Evolutionary conservation across 2,113 vertebrate species (phyloP).

Genomic region (Otus sunia): DNA sequence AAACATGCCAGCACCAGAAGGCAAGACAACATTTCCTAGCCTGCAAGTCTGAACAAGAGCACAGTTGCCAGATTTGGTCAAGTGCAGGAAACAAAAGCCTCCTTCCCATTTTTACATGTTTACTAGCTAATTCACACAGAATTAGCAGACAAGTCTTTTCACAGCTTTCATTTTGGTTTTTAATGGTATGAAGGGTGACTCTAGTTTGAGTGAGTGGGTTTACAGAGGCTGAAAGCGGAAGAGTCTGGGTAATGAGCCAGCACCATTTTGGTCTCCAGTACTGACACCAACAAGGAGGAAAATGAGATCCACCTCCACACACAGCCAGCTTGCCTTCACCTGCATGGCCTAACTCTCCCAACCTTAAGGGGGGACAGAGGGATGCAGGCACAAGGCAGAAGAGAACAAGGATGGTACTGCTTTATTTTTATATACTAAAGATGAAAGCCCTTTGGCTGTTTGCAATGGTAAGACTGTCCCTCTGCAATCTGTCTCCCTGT

Average conservation of each 20-base stretch:
- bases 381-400: not conserved
- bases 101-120: conserved; percentile 21
- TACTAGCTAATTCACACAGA: conserved; percentile 1
- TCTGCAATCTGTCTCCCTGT: not conserved
- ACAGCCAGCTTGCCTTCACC: not conserved
- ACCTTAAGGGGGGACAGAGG: not conserved
- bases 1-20: conserved; percentile 73
- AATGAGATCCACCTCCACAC: not conserved
- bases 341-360: not conserved
- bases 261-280: not conserved
- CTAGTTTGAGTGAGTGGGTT: not conserved
- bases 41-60: conserved; percentile 23
- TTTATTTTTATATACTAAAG: not conserved
- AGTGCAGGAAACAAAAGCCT: conserved; percentile 48
- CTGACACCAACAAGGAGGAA: not conserved
- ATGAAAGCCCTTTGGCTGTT: conserved; percentile 9
- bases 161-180: conserved; percentile 64
- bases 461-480: not conserved
- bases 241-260: not conserved
- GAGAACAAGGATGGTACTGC: accelerated
- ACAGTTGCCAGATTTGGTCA: conserved; percentile 42
- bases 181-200: not conserved
- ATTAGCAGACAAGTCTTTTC: conserved; percentile 8
- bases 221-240: not conserved
- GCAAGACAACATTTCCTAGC: conserved; percentile 64